These are phyloP conservation scores for Penaeus chinensis DNA, from an alignment of 1,140 invertebrate species.

Conservation along the genomic window DNA sequence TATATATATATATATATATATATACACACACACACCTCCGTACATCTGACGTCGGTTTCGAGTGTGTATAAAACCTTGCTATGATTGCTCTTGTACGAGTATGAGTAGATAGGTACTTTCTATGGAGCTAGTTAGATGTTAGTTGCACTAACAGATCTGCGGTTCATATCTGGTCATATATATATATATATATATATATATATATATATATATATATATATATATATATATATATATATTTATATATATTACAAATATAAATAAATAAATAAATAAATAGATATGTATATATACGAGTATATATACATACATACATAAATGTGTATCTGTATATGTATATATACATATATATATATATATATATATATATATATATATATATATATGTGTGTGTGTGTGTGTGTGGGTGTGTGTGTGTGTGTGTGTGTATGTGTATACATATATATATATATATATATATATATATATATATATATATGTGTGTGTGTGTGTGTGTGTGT, in stretches of 20 bases:
- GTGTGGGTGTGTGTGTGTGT: background rate
- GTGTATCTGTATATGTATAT: background rate
- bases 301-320: background rate
- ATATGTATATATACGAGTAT: too few relatives aligned
- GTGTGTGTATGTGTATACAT: background rate
- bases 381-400: background rate
- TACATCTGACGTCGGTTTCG: too few relatives aligned
- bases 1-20: too few relatives aligned
- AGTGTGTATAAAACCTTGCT: background rate
- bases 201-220: too few relatives aligned
- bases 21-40: too few relatives aligned
- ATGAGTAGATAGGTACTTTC: background rate
- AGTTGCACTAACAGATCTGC: too few relatives aligned
- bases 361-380: conserved; percentile 22
- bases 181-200: too few relatives aligned
- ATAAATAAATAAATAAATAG: background rate
- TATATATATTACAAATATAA: background rate
- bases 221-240: too few relatives aligned
- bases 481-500: background rate
- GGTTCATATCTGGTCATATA: too few relatives aligned
- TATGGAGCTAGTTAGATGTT: background rate
- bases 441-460: conserved; percentile 29
- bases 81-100: background rate
- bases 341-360: conserved; percentile 16
- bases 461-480: conserved; percentile 21